phyloP scores from a whole-genome alignment of 2,797 vertebrate genomes.

The Schizothorax lantsangensis region DNA sequence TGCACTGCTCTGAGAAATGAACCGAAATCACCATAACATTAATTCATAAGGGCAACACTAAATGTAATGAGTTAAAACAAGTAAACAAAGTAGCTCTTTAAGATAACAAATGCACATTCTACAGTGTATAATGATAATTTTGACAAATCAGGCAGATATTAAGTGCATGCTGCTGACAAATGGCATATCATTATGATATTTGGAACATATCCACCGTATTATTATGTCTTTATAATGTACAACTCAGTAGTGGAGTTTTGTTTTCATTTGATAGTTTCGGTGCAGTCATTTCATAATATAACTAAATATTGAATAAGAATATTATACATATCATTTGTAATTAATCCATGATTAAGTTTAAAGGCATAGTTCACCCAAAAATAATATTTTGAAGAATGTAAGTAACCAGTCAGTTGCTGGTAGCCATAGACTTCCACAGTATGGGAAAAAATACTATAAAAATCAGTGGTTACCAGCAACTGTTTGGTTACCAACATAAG shows the following conservation, averaged over 20 bases:
- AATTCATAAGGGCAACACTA: too few relatives aligned
- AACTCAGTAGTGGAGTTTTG: not conserved
- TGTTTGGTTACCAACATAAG: not conserved
- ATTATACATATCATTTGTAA: not conserved
- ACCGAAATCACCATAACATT: too few relatives aligned
- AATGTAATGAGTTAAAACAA: too few relatives aligned
- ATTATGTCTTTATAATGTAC: not conserved
- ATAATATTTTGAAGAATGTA: not conserved
- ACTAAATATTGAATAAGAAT: not conserved
- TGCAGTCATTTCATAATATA: too few relatives aligned
- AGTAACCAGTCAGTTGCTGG: not conserved
- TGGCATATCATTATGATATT: too few relatives aligned
- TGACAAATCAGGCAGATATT: too few relatives aligned
- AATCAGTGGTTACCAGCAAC: not conserved
- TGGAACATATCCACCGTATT: not conserved
- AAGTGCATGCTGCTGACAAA: too few relatives aligned
- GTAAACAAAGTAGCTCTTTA: too few relatives aligned
- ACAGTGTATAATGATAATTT: too few relatives aligned
- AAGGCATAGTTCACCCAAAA: not conserved
- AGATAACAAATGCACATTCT: too few relatives aligned
- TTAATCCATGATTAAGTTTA: not conserved
- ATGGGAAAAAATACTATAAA: not conserved
- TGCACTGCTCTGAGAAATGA: too few relatives aligned
- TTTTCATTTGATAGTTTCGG: too few relatives aligned
- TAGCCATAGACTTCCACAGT: not conserved